Evolutionary conservation across 2,888 invertebrate species (phyloP).

Genomic region (Nysson spinosus): DNA sequence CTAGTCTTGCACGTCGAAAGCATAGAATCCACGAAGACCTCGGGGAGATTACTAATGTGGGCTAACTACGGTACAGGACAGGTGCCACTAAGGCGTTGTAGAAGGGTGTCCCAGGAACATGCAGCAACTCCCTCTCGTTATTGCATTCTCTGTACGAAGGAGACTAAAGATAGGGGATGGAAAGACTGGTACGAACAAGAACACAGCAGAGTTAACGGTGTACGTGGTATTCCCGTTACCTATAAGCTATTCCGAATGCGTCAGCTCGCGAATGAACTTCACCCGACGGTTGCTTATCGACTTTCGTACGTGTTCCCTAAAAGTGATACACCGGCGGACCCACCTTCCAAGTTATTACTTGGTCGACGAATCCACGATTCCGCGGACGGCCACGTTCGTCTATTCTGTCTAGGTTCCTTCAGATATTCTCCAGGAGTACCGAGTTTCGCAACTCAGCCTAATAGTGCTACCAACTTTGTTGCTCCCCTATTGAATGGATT

Average conservation of each 20-base stretch:
- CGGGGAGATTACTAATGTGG: slow-evolving; percentile 71
- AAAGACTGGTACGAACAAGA: not conserved
- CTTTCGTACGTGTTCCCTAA: slow-evolving; percentile 75
- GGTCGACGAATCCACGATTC: slow-evolving; percentile 53
- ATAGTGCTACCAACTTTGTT: slow-evolving; percentile 43
- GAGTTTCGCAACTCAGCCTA: slow-evolving; percentile 19
- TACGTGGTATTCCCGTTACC: slow-evolving; percentile 46
- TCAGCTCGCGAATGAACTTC: slow-evolving; percentile 74
- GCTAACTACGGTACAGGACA: slow-evolving; percentile 65
- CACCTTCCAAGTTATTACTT: slow-evolving; percentile 60
- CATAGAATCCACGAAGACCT: slow-evolving; percentile 67
- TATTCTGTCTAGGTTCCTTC: slow-evolving; percentile 34
- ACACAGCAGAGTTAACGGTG: slow-evolving; percentile 32
- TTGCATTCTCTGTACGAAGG: slow-evolving; percentile 67
- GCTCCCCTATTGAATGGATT: slow-evolving; percentile 37
- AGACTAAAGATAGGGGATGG: slow-evolving; percentile 14
- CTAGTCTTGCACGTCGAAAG: slow-evolving; percentile 39
- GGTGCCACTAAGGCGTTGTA: slow-evolving; percentile 54
- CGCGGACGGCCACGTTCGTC: slow-evolving; percentile 37
- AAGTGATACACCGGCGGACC: slow-evolving; percentile 65
- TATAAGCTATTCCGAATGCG: slow-evolving; percentile 75
- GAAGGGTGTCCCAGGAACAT: slow-evolving; percentile 52
- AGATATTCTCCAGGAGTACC: slow-evolving; percentile 10
- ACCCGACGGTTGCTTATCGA: slow-evolving; percentile 72
- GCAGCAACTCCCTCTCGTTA: slow-evolving; percentile 63